A percentile compares a stretch with the other conserved stretches of the same genome.
phyloP scores from a whole-genome alignment of 2,113 vertebrate species.

The Turnix velox region DNA sequence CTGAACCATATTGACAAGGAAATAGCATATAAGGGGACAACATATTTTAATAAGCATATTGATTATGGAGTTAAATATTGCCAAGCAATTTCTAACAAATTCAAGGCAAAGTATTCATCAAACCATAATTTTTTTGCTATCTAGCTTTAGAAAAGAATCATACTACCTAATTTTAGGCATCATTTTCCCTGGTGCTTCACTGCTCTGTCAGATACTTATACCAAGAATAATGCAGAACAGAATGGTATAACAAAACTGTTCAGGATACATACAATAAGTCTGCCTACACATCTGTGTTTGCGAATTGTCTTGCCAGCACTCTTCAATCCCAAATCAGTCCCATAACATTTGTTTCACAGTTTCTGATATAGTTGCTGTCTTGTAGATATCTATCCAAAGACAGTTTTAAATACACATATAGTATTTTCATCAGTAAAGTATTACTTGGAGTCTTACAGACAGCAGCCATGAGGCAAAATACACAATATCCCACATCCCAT shows the following conservation, averaged over 20 bases:
- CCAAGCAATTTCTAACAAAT: neutral
- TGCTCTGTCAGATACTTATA: neutral
- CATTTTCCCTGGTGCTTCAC: neutral
- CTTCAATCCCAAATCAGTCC: neutral
- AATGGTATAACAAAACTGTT: neutral
- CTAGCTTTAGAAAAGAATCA: neutral
- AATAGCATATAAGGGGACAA: neutral
- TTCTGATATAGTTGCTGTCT: neutral
- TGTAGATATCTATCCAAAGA: neutral
- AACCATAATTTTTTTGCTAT: neutral
- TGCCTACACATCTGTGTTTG: slow-evolving; percentile 11
- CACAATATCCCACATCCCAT: neutral
- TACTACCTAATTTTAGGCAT: neutral
- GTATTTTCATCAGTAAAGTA: neutral
- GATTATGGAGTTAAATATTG: neutral
- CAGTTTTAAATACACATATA: neutral
- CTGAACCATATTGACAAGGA: neutral
- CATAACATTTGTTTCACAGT: neutral
- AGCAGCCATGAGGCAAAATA: neutral
- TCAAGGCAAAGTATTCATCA: neutral
- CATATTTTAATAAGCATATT: neutral
- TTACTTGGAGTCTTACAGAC: neutral
- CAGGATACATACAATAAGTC: neutral
- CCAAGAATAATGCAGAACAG: neutral
- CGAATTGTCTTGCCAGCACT: slow-evolving; percentile 5